Percentiles rank a stretch among this genome's conserved stretches.
Evolutionary conservation across 2,797 vertebrate species (phyloP).

Genomic region (Crocidura indochinensis): DNA sequence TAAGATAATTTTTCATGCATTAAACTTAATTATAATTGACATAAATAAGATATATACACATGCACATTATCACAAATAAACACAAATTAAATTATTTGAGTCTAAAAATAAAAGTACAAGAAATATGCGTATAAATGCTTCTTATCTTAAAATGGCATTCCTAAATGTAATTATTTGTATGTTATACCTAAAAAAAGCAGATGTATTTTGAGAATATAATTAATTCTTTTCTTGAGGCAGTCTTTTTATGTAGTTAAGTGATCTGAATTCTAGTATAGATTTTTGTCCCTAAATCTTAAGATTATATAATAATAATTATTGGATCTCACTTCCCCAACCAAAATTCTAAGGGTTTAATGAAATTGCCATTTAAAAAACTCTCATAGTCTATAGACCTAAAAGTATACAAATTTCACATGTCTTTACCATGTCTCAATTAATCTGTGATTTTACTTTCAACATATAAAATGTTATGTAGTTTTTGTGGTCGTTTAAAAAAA

Average conservation of each 20-base stretch:
- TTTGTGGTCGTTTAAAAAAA: neutral
- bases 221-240: neutral
- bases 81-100: conserved; percentile 30
- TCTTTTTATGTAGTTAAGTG: neutral
- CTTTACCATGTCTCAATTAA: neutral
- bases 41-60: neutral
- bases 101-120: neutral
- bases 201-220: neutral
- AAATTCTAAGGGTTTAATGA: neutral
- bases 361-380: neutral
- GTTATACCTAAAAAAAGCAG: neutral
- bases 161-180: neutral
- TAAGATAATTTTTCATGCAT: neutral
- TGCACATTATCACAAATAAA: neutral
- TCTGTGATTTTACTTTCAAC: neutral
- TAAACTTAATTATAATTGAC: conserved; percentile 1
- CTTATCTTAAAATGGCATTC: neutral
- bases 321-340: neutral
- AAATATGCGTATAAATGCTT: neutral
- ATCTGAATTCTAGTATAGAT: neutral
- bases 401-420: conserved; percentile 1
- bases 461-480: neutral
- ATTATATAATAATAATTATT: neutral
- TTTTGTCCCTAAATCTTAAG: neutral
- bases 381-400: neutral